A percentile compares a stretch with the other conserved stretches of the same genome.
Conservation (phyloP, 2,797 vertebrate genomes). For the Ctenopoma kingsleyae region DNA sequence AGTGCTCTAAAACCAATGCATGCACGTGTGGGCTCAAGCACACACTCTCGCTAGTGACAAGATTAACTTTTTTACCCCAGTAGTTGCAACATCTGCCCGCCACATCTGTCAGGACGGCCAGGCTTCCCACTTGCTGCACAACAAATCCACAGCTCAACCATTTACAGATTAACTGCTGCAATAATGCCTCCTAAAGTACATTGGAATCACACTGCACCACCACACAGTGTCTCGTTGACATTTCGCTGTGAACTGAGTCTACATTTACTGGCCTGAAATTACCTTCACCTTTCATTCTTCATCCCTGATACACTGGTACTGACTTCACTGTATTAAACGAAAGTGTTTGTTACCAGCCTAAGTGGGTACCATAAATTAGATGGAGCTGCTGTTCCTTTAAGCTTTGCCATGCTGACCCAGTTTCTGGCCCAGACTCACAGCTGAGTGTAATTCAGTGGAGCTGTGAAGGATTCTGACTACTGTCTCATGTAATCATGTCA, state of each 20-base stretch:
- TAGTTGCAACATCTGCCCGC: constrained; percentile 79
- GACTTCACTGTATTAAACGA: constrained; percentile 10
- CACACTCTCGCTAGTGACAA: constrained; percentile 51
- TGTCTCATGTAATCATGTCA: constrained; percentile 79
- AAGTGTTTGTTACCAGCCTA: constrained; percentile 25
- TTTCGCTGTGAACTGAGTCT: constrained; percentile 8
- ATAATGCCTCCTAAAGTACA: constrained; percentile 70
- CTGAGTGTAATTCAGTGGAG: constrained; percentile 77
- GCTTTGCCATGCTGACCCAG: constrained; percentile 79
- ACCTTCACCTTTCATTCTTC: constrained; percentile 9
- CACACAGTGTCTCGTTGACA: constrained; percentile 20
- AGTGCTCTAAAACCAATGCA: constrained; percentile 22
- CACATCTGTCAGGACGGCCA: constrained; percentile 77
- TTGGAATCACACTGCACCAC: constrained; percentile 33
- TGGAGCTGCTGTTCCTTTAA: constrained; percentile 73
- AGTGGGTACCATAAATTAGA: constrained; percentile 44
- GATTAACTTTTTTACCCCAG: constrained; percentile 77
- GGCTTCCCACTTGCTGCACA: constrained; percentile 61
- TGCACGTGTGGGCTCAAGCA: constrained; percentile 19
- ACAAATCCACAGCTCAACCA: constrained; percentile 79
- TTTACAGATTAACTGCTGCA: constrained; percentile 80
- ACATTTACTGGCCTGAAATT: constrained; percentile 15
- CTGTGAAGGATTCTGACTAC: constrained; percentile 77
- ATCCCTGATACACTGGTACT: background rate
- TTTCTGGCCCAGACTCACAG: constrained; percentile 75